A percentile compares a stretch with the other conserved stretches of the same genome.
Conservation (phyloP, 2,888 invertebrate species). For the Amorpha juglandis region DNA sequence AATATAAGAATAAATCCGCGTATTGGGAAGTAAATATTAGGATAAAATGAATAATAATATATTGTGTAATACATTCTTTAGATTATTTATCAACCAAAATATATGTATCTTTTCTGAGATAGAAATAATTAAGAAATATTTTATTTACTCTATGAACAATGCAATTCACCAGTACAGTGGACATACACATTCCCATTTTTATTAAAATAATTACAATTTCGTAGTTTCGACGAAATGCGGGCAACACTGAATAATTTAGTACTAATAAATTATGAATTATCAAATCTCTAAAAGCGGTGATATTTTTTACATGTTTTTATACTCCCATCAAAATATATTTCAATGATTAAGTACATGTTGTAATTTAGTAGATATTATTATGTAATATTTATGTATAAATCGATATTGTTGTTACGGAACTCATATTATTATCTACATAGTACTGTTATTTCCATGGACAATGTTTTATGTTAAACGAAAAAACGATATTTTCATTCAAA, state of each 20-base stretch:
- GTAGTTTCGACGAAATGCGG: not conserved
- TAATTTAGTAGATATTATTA: constrained; percentile 23
- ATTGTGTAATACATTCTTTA: constrained; percentile 4
- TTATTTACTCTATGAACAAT: not conserved
- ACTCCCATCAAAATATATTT: constrained; percentile 33
- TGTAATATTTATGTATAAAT: constrained; percentile 31
- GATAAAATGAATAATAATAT: constrained; percentile 11
- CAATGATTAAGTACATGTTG: constrained; percentile 20
- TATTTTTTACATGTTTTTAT: constrained; percentile 32
- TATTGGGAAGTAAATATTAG: constrained; percentile 6
- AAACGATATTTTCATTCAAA: not conserved
- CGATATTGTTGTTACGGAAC: constrained; percentile 56
- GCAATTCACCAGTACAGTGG: constrained; percentile 1
- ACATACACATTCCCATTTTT: not conserved
- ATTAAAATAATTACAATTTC: constrained; percentile 1
- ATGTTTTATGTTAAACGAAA: constrained; percentile 36
- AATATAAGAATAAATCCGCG: constrained; percentile 11
- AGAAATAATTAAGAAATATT: not conserved
- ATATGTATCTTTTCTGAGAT: not conserved
- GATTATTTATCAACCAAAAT: constrained; percentile 21
- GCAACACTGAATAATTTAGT: not conserved
- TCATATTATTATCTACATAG: constrained; percentile 76
- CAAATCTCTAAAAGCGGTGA: constrained; percentile 8
- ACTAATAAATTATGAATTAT: not conserved
- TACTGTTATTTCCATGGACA: constrained; percentile 72